Evolutionary conservation across 2,888 invertebrate genomes (phyloP), one percentile per base, ranked within the genome.

Genomic region (Labia minor): DNA sequence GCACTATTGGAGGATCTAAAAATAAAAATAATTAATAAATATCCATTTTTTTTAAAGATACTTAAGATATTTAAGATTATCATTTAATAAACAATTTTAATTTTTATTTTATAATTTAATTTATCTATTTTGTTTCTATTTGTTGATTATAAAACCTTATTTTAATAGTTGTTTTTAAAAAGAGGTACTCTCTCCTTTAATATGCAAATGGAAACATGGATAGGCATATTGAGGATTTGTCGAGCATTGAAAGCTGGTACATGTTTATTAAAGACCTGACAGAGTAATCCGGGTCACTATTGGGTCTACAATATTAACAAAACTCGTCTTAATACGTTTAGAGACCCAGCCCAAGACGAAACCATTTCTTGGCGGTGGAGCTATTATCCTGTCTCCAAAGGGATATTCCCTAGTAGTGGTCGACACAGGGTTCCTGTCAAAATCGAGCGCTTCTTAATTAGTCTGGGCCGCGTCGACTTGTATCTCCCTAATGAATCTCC

Each of bases 1-100:
- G 85, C 70, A 93, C 91, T 75, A 91, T 86, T 64, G 93, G 93
- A 14, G 92, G 88, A 81, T 92, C 93, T 93, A 83, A 20, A 78
- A 81, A 75, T 73, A 76, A 74, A 74, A 69, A 18, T 19, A 33
- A 33, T 11, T 11, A 33, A 33, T 33, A 33, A 33, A 33, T 6
- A 8, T 11, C 33, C 33, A 33, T 6, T 6, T 8, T 33, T 33
- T 8, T 33, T 6, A 11, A 11, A 8, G 33, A 8, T 6, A 8
- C 11, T 33, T 33, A 8, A 8, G 6, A 33, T 6, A 33, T 8
- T 8, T 8, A 6, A 33, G 33, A 8, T 11, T 33, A 33, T 33
- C 11, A 33, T 10, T 14, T 3, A 49, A 49, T 8, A 4, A 14
- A 16, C 4, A 4, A 49, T 49, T 10, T 49, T 49, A 8, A 3